phyloP scores from a whole-genome alignment of 2,888 invertebrate genomes.

The Chloroclystis v-ata region DNA sequence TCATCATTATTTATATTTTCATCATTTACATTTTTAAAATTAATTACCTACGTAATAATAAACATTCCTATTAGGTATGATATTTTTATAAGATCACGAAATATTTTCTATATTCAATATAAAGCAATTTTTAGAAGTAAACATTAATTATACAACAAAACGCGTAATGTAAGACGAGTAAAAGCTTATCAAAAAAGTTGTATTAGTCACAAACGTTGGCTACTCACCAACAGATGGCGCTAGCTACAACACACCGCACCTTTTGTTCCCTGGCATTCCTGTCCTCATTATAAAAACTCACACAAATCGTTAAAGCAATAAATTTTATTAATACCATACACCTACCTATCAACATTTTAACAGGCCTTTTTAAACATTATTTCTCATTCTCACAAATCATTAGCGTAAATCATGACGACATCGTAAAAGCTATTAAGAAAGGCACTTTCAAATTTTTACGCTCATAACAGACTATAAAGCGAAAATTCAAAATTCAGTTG shows the following conservation, averaged over 20 bases:
- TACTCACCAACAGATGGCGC: constrained; percentile 40
- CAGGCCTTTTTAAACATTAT: constrained; percentile 34
- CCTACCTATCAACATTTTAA: constrained; percentile 31
- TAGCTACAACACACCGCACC: neutral
- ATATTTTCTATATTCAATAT: no score
- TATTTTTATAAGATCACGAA: no score
- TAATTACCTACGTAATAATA: no score
- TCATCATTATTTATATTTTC: no score
- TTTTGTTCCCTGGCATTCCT: constrained; percentile 1
- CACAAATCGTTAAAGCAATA: constrained; percentile 22
- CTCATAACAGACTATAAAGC: constrained; percentile 44
- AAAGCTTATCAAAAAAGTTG: no score
- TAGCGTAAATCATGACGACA: constrained; percentile 55
- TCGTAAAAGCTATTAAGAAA: constrained; percentile 50
- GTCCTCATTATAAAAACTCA: constrained; percentile 4
- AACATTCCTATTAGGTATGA: no score
- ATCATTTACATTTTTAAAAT: no score
- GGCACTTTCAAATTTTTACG: constrained; percentile 51
- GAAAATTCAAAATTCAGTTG: constrained; percentile 52
- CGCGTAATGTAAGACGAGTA: no score
- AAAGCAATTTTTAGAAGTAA: no score
- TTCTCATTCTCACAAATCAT: constrained; percentile 40
- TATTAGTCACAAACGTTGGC: no score
- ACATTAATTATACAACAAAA: no score
- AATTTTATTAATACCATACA: constrained; percentile 18